Base-by-base conservation (phyloP, 2,888 invertebrate genomes). In the Tetranychus piercei region DNA sequence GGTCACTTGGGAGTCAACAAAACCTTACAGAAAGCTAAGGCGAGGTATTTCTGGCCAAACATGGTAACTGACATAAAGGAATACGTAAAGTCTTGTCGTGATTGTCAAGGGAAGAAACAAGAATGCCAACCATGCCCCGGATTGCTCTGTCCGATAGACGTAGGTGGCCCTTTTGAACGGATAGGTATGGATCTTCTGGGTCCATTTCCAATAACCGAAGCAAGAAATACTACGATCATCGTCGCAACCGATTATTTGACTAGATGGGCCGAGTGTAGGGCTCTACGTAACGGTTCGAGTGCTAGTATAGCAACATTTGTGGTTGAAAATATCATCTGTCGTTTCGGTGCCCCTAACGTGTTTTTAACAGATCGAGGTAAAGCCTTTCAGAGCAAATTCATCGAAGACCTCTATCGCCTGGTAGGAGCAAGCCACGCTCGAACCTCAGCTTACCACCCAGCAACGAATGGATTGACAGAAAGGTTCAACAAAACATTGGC, bases 401-500 rank as follows among this genome's bases (percentile, higher is more conserved):
- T 71, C 9, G 18, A 71, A 34, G 22, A 20, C 6, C 8, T 71
- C 8, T 71, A 69, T 76, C 6, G 55, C n/a, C 15, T 67, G 20
- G 34, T 75, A 1, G 5, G 34, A 15, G 64, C 44, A 6, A 55
- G 73, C 15, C 77, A 78, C 66, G 70, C 67, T 8, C 77, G 74
- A 44, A 79, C 79, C 18, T 74, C 76, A 7, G 73, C 77, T 0
- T 79, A 76, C 74, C 75, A 77, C 7, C 78, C 79, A 0, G 44
- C 77, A 44, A 55, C 64, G 0, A 79, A 80, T 67, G 80, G 80
- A 0, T 44, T 79, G 1, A 76, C 75, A 0, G 80, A 80, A 75
- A 67, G 77, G 6, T 76, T 78, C 64, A 80, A 80, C 70, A 71
- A 74, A 22, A 78, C 77, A 1, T 34, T 80, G 9, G 76, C 77